A percentile compares a stretch with the other conserved stretches of the same genome.
Evolutionary conservation across 1,140 invertebrate species (phyloP).

Genomic region (Saccostrea cuccullata): DNA sequence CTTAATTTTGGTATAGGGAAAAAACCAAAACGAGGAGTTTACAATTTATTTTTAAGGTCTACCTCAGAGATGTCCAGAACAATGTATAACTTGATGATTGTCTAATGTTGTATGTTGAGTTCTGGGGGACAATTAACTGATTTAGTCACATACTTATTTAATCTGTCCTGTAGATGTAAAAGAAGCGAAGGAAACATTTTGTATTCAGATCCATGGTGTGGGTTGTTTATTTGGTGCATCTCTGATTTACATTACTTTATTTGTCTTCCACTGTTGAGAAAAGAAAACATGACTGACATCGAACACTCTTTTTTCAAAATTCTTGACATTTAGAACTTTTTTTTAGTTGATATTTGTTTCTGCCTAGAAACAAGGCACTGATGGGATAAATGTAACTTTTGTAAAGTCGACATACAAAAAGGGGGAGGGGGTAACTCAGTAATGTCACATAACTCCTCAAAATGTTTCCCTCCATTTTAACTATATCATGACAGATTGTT

Average conservation of each 20-base stretch:
- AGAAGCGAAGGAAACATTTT: conserved; percentile 15
- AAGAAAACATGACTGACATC: not conserved
- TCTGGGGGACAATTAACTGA: not conserved
- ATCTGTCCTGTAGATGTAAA: not conserved
- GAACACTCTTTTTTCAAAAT: not conserved
- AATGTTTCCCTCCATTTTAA: conserved; percentile 7
- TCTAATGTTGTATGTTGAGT: conserved; percentile 1
- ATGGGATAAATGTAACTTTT: too few relatives aligned
- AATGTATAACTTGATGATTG: not conserved
- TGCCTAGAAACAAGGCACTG: not conserved
- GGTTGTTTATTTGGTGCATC: not conserved
- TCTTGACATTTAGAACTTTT: not conserved
- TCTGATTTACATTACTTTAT: not conserved
- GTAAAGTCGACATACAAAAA: too few relatives aligned
- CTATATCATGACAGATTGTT: not conserved
- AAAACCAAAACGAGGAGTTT: conserved; percentile 11
- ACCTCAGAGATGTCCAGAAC: conserved; percentile 33
- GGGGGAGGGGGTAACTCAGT: not conserved
- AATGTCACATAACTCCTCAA: not conserved
- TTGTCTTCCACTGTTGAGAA: not conserved
- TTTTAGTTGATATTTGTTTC: not conserved
- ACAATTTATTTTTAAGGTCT: conserved; percentile 10
- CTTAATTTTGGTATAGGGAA: not conserved
- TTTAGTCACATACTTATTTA: not conserved
- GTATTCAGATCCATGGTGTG: not conserved